Evolutionary conservation across 2,113 vertebrate genomes (phyloP), one percentile per base, ranked within the genome.

Genomic region (Planiliza haematocheilus): DNA sequence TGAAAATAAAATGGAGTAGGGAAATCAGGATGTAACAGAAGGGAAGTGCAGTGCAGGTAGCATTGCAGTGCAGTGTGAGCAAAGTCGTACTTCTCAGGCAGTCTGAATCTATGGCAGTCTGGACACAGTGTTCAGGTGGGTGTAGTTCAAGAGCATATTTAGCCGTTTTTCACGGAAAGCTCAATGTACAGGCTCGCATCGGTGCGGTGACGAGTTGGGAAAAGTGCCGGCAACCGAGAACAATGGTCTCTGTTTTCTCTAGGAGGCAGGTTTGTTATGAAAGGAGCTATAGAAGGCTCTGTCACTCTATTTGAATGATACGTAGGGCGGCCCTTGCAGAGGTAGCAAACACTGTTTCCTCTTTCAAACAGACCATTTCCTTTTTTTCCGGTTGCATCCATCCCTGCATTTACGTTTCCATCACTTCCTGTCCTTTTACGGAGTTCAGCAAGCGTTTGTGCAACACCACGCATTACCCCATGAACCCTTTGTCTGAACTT

Each of bases 381-480:
- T 14, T 43, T 1, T 46, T 64, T 57, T 37, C 17, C 18, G 20
- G 59, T 62, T 49, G 24, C 18, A 20, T 50, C 30, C 16, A 13
- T 43, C 30, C 57, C 7, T 37, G 4, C 66, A 4, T 41, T 10
- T 16, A 8, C 11, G 10, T 75, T 66, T 71, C 42, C 11, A 21
- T 48, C 17, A 2, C 77, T 30, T 68, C 34, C 18, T 66, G 46
- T 42, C 50, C 70, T 89, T 84, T 65, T 73, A 80, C 48, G 64
- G 70, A 10, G 50, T n/a, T 77, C 77, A 63, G 56, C 64, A 21
- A 16, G 46, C 20, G n/a, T 55, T 77, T 38, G 55, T 79, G 63
- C 57, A 67, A 20, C 52, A 13, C 8, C 36, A 56, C 13, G 24
- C 24, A 30, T 30, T 30, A 30, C 24, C 24, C 24, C 18, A 5